Conservation (phyloP, 2,797 vertebrate genomes). For the Thripadectes ignobilis region DNA sequence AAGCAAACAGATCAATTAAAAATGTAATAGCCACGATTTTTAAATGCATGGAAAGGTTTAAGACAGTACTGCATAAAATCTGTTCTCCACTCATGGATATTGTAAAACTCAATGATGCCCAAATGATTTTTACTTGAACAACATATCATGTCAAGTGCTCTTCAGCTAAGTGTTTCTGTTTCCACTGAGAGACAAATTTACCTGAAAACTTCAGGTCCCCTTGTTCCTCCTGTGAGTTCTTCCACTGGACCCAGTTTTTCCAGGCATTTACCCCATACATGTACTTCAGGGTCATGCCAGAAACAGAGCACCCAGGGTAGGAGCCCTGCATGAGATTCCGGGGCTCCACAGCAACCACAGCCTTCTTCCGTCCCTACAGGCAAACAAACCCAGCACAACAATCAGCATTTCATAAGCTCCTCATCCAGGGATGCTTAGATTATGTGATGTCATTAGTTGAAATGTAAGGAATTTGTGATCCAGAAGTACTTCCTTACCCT, state of each 20-base stretch:
- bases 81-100: neutral
- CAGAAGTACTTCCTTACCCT: slow-evolving; percentile 76
- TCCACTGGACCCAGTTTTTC: slow-evolving; percentile 95
- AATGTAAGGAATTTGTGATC: neutral
- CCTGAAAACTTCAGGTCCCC: slow-evolving; percentile 87
- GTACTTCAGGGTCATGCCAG: slow-evolving; percentile 85
- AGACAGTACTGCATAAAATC: neutral
- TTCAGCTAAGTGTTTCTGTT: neutral
- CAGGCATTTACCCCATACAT: slow-evolving; percentile 94
- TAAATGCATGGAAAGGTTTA: neutral
- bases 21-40: neutral
- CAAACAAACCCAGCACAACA: neutral
- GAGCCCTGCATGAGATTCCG: slow-evolving; percentile 79
- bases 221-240: slow-evolving; percentile 86
- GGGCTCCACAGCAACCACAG: slow-evolving; percentile 73
- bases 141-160: neutral
- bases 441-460: neutral
- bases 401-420: neutral
- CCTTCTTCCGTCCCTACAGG: slow-evolving; percentile 86
- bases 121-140: neutral
- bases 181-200: slow-evolving; percentile 41
- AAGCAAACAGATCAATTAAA: neutral
- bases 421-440: neutral
- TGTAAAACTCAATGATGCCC: neutral
- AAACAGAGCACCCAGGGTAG: slow-evolving; percentile 77